Evolutionary conservation across 2,888 invertebrate species (phyloP).

Genomic region (Tiphia femorata): DNA sequence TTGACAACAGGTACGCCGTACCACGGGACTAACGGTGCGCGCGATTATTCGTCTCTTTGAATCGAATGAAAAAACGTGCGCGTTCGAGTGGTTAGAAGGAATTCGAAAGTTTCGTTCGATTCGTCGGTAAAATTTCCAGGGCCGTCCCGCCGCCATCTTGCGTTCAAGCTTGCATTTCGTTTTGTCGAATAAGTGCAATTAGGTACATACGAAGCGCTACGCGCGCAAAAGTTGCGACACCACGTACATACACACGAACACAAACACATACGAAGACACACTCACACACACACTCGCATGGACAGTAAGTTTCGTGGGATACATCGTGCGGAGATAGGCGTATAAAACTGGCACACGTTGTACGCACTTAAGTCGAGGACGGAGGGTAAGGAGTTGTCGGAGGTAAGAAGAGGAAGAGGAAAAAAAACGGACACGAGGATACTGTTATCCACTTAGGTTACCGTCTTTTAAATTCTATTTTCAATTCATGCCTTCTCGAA

Average conservation of each 20-base stretch:
- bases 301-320: too few species aligned
- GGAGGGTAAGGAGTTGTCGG: too few species aligned
- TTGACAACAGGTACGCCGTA: too few species aligned
- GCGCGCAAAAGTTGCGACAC: slow-evolving; percentile 20
- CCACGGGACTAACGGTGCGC: too few species aligned
- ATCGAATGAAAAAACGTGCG: too few species aligned
- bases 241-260: slow-evolving; percentile 19
- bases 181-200: slow-evolving; percentile 69
- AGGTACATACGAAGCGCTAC: slow-evolving; percentile 58
- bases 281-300: slow-evolving; percentile 3
- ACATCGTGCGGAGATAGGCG: too few species aligned
- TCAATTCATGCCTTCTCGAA: slow-evolving; percentile 67
- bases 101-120: too few species aligned
- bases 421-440: slow-evolving; percentile 54
- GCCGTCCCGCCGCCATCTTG: slow-evolving; percentile 66
- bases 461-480: slow-evolving; percentile 67
- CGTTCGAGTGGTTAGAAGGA: too few species aligned
- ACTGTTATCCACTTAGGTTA: slow-evolving; percentile 66
- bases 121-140: too few species aligned
- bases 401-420: slow-evolving; percentile 36
- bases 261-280: slow-evolving; percentile 4
- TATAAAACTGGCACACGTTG: slow-evolving; percentile 13
- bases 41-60: too few species aligned
- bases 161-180: slow-evolving; percentile 66
- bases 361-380: too few species aligned